phyloP scores from a whole-genome alignment of 2,888 invertebrate species.

The Cenopis cana region DNA sequence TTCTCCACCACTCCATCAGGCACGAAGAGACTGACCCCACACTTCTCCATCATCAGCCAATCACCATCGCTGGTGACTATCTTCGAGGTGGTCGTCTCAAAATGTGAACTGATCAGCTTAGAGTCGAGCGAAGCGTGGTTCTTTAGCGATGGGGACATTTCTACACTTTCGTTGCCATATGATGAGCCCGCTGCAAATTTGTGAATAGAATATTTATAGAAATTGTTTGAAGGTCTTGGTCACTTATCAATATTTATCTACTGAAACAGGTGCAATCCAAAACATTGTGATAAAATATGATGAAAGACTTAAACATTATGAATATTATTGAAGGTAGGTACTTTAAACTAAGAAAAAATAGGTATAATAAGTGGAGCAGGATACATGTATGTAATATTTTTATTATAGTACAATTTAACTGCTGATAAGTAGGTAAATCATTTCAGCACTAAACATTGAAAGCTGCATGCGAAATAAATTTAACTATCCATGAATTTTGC shows the following conservation, averaged over 20 bases:
- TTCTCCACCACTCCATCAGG: slow-evolving; percentile 96
- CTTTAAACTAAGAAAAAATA: too few relatives aligned
- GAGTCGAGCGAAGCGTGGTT: slow-evolving; percentile 77
- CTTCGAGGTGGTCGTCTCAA: slow-evolving; percentile 77
- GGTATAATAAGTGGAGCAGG: too few relatives aligned
- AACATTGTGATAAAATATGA: too few relatives aligned
- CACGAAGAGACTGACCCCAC: slow-evolving; percentile 92
- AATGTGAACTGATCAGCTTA: slow-evolving; percentile 62
- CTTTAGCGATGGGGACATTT: slow-evolving; percentile 77
- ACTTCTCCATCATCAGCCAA: slow-evolving; percentile 88
- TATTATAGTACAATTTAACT: too few relatives aligned
- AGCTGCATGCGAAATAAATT: too few relatives aligned
- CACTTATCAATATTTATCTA: background rate
- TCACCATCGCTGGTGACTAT: slow-evolving; percentile 85
- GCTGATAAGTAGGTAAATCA: too few relatives aligned
- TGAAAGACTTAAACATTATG: too few relatives aligned
- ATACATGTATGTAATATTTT: too few relatives aligned
- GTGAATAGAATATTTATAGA: background rate
- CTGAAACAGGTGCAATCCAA: background rate
- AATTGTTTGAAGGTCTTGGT: too few relatives aligned
- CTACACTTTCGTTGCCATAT: slow-evolving; percentile 80
- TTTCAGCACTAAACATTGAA: too few relatives aligned
- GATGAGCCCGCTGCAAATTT: slow-evolving; percentile 75
- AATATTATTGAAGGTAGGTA: too few relatives aligned
- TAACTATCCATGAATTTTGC: too few relatives aligned